Conservation (phyloP, 2,797 vertebrate genomes). For the Gymnopithys bicolor region DNA sequence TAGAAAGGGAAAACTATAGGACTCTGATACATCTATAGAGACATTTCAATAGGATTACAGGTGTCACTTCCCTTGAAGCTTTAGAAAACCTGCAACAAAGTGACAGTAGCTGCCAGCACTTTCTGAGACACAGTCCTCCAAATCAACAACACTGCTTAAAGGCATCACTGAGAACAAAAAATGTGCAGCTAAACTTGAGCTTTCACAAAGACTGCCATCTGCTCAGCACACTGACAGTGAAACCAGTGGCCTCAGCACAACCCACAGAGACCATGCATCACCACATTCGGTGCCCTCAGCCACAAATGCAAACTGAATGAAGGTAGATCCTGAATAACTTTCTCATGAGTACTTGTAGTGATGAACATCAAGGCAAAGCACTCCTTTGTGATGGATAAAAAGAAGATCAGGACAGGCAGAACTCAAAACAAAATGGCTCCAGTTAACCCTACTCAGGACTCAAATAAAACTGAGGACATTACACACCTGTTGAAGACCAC, state of each 20-base stretch:
- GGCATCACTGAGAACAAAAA: neutral
- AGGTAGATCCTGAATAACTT: neutral
- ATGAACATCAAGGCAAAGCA: neutral
- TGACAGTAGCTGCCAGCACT: neutral
- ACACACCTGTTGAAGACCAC: neutral
- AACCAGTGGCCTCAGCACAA: neutral
- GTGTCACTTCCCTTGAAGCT: neutral
- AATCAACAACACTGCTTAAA: neutral
- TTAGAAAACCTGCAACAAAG: neutral
- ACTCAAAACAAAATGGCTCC: neutral
- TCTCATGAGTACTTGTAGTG: neutral
- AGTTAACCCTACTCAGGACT: neutral
- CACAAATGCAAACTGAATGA: neutral
- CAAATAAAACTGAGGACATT: neutral
- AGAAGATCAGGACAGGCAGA: neutral
- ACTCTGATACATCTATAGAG: neutral
- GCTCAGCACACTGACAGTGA: neutral
- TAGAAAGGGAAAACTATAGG: neutral
- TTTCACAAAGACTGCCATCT: neutral
- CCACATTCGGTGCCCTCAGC: neutral
- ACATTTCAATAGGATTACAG: neutral
- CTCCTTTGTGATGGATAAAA: neutral
- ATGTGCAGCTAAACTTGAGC: neutral
- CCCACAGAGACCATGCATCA: neutral
- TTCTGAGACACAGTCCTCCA: neutral